These are phyloP conservation scores for Sinopyrophorus schimmeli DNA, from an alignment of 2,888 invertebrate species.

Conservation along the genomic window DNA sequence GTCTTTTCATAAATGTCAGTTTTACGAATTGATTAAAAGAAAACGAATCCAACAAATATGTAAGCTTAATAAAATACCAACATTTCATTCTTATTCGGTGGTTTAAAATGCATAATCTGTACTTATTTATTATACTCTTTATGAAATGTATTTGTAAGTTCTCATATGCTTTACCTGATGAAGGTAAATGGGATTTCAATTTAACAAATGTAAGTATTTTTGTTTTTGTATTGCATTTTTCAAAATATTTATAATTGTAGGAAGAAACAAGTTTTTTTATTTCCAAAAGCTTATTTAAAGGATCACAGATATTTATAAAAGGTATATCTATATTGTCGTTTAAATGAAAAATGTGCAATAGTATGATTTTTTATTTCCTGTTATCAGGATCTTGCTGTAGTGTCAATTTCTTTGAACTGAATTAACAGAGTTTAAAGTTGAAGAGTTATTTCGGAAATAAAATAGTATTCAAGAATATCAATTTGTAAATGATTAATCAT, in stretches of 20 bases:
- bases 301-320: constrained; percentile 69
- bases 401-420: not conserved
- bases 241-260: constrained; percentile 45
- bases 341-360: constrained; percentile 50
- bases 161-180: constrained; percentile 63
- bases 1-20: too few relatives aligned
- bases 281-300: constrained; percentile 70
- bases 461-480: not conserved
- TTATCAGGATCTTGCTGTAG: constrained; percentile 27
- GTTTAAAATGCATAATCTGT: too few relatives aligned
- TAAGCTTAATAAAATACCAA: too few relatives aligned
- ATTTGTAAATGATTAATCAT: not conserved
- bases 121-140: too few relatives aligned
- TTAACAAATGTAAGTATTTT: constrained; percentile 54
- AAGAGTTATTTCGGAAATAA: not conserved
- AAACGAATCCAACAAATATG: too few relatives aligned
- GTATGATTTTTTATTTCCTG: constrained; percentile 8
- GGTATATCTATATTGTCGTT: too few relatives aligned
- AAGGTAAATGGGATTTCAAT: constrained; percentile 69
- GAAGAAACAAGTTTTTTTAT: constrained; percentile 57
- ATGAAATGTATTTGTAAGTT: too few relatives aligned
- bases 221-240: constrained; percentile 6
- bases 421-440: not conserved
- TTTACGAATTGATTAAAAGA: too few relatives aligned
- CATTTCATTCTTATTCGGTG: too few relatives aligned